Conservation (phyloP, 2,797 vertebrate genomes). For the Sebastes minor region DNA sequence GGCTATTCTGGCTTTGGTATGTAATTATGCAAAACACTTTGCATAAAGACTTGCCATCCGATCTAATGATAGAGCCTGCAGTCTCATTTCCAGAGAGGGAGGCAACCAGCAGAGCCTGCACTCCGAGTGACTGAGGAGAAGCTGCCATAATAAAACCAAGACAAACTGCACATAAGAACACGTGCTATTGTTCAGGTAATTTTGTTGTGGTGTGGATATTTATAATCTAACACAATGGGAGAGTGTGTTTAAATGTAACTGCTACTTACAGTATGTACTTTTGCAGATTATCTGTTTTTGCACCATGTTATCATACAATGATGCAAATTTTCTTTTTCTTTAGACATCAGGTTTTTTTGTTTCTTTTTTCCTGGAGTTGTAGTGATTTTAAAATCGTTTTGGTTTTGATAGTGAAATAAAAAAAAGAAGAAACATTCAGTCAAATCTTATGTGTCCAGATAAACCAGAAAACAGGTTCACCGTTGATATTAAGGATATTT, state of each 20-base stretch:
- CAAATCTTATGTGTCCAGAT: slow-evolving; percentile 14
- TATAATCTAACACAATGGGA: slow-evolving; percentile 34
- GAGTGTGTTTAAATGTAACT: slow-evolving; percentile 41
- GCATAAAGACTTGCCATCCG: slow-evolving; percentile 99
- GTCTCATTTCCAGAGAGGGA: slow-evolving; percentile 92
- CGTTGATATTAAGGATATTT: slow-evolving; percentile 6
- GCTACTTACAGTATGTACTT: slow-evolving; percentile 15
- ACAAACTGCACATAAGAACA: slow-evolving; percentile 80
- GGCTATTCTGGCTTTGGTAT: slow-evolving; percentile 99
- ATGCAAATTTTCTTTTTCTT: background rate
- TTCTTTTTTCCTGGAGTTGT: background rate
- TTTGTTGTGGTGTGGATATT: slow-evolving; percentile 60
- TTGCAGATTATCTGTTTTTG: background rate
- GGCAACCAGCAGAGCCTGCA: slow-evolving; percentile 83
- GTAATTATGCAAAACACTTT: slow-evolving; percentile 99
- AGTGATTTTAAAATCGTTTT: background rate
- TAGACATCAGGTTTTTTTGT: background rate
- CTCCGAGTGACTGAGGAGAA: slow-evolving; percentile 79
- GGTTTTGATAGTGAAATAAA: background rate
- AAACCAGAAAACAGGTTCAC: slow-evolving; percentile 20
- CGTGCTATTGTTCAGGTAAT: slow-evolving; percentile 63
- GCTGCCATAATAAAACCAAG: slow-evolving; percentile 88
- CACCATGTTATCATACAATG: slow-evolving; percentile 18
- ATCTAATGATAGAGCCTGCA: slow-evolving; percentile 99
- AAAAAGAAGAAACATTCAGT: background rate